Percentiles rank a stretch among this genome's conserved stretches.
Evolutionary conservation across 2,888 invertebrate species (phyloP).

Genomic region (Eurytoma californica): DNA sequence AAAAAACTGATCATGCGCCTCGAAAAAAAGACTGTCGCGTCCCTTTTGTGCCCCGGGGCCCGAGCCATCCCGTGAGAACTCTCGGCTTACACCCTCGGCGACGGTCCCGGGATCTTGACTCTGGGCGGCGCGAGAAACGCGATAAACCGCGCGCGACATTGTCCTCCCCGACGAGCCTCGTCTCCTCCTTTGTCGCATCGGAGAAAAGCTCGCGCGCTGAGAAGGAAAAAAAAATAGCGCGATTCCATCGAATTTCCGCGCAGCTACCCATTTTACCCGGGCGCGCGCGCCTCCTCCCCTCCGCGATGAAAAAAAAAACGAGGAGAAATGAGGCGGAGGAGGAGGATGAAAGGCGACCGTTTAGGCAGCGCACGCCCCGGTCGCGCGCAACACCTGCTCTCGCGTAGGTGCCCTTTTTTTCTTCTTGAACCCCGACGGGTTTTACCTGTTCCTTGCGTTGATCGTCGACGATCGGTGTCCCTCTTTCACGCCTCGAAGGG

Average conservation of each 20-base stretch:
- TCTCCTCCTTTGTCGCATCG: conserved; percentile 7
- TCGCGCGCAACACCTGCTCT: conserved; percentile 55
- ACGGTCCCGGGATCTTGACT: conserved; percentile 26
- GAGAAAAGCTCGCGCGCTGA: neutral
- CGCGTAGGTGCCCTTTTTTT: neutral
- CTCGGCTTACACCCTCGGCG: neutral
- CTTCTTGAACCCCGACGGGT: neutral
- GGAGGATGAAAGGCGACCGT: conserved; percentile 46
- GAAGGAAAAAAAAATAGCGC: conserved; percentile 27
- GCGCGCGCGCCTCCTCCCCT: neutral
- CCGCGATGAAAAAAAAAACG: neutral
- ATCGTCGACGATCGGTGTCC: too few relatives aligned
- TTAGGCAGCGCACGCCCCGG: conserved; percentile 48
- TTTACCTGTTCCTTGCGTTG: conserved; percentile 42
- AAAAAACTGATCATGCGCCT: too few relatives aligned
- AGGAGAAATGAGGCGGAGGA: conserved; percentile 33
- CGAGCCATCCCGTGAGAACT: conserved; percentile 77
- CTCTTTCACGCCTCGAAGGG: too few relatives aligned
- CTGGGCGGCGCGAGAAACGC: conserved; percentile 10
- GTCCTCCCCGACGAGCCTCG: neutral
- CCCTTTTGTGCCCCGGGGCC: too few relatives aligned
- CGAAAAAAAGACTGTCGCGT: too few relatives aligned
- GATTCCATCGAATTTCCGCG: conserved; percentile 53
- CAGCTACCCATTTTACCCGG: conserved; percentile 48
- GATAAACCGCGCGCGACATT: conserved; percentile 31